Conservation (phyloP, 2,113 vertebrate species). For the Myotis davidii region DNA sequence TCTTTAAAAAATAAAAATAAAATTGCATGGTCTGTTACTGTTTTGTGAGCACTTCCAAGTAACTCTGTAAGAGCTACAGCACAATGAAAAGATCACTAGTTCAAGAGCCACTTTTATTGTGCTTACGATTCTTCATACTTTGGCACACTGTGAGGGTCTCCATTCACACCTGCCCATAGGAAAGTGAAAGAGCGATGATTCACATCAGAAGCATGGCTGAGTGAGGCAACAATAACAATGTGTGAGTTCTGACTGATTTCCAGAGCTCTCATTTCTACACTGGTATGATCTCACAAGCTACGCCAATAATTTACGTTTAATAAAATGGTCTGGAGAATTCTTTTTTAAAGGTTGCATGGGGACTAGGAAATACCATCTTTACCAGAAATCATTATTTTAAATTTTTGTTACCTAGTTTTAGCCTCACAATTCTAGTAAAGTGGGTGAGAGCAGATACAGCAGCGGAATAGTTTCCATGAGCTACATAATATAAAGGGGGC, state of each 20-base stretch:
- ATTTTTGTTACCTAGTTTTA: not conserved
- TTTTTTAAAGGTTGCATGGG: not conserved
- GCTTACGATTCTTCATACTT: not conserved
- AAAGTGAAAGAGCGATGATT: not conserved
- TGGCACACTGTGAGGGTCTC: not conserved
- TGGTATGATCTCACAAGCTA: not conserved
- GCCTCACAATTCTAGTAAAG: not conserved
- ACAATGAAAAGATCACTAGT: too few relatives aligned
- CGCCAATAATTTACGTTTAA: not conserved
- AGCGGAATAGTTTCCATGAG: not conserved
- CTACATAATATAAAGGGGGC: not conserved
- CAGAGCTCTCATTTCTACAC: not conserved
- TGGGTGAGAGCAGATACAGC: not conserved
- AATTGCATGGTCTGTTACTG: too few relatives aligned
- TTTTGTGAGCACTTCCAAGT: too few relatives aligned
- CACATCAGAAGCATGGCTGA: not conserved
- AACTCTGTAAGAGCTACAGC: too few relatives aligned
- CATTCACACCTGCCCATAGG: not conserved
- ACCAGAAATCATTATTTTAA: not conserved
- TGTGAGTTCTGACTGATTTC: slow-evolving; percentile 12
- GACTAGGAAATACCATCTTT: not conserved
- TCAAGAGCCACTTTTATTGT: not conserved
- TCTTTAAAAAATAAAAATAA: too few relatives aligned
- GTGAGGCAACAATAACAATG: not conserved
- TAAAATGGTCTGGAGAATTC: not conserved